Base-by-base conservation (phyloP, 64 coral and sea anemone species). In the Catalaphyllia jardinei region DNA sequence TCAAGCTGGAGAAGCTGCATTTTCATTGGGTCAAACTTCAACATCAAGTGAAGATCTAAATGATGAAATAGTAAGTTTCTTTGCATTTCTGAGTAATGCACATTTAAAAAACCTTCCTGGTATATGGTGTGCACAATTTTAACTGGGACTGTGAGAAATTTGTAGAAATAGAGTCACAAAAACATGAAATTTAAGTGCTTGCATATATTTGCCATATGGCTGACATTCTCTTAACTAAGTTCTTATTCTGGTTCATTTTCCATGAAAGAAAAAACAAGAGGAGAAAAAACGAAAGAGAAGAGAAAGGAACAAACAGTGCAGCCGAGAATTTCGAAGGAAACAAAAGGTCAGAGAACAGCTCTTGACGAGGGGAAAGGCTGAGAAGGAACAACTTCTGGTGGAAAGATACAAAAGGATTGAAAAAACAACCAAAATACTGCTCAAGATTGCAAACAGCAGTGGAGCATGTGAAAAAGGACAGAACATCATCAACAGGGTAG, bases 391-490 rank as follows among this genome's bases (percentile, higher is more conserved):
- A 33, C 33, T 85, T 16, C 64, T 85, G 81, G 33, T 85, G 20
- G 81, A 85, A 24, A 62, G 81, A 52, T 64, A 85, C n/a, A 85
- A 71, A 20, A 85, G 81, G 31, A 71, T 85, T 22, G 81, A 85
- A 20, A 85, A 85, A 22, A 85, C 81, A 71, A 85, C 62, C 16
- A 85, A 85, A 85, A 85, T 85, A 14, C 81, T 85, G 22, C 17
- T 50, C 62, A 85, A 71, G 71, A 85, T 85, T 51, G 81, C 81
- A 10, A 85, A 38, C 22, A 85, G 81, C 18, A 85, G 61, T 71
- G 81, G 81, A 63, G 81, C 81, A 71, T 85, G 81, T 85, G 81
- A 85, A 85, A 85, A 85, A 16, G 81, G 81, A n/a, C 63, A 64
- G 31, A 60, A 31, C 38, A 85, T 85, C 39, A 85, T 85, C 38